Evolutionary conservation across 2,113 vertebrate species (phyloP).

Genomic region (Urocitellus parryii): DNA sequence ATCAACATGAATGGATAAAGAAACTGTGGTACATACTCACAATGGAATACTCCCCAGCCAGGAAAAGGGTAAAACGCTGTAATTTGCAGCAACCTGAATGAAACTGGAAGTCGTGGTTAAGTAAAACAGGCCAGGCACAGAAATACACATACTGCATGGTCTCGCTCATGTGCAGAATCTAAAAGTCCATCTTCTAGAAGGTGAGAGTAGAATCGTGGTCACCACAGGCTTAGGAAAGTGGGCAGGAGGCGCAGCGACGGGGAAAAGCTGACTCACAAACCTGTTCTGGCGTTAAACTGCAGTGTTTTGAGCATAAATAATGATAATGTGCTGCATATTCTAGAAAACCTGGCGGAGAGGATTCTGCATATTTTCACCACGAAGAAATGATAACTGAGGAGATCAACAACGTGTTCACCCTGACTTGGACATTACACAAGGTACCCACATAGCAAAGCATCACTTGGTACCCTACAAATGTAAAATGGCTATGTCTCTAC

Average conservation of each 20-base stretch:
- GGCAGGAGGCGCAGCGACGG: fast-evolving
- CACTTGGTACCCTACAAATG: neutral
- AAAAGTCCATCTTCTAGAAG: no score
- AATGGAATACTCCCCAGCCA: no score
- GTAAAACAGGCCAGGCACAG: neutral
- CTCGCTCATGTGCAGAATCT: neutral
- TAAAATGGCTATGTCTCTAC: neutral
- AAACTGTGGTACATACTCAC: neutral
- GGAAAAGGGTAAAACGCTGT: neutral
- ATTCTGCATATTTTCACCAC: neutral
- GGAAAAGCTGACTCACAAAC: neutral
- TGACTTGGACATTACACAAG: neutral
- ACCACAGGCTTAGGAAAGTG: neutral
- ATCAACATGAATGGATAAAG: no score
- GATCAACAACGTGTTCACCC: neutral
- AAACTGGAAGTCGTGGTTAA: neutral
- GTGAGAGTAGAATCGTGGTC: neutral
- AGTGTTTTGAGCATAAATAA: neutral
- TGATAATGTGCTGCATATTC: neutral
- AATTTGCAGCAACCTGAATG: neutral
- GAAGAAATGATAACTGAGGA: neutral
- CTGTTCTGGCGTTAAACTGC: neutral
- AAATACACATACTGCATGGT: neutral
- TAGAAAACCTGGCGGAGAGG: neutral
- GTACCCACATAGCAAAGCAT: neutral